Conservation (phyloP, 2,888 invertebrate genomes). For the Dysmachus trigonus region DNA sequence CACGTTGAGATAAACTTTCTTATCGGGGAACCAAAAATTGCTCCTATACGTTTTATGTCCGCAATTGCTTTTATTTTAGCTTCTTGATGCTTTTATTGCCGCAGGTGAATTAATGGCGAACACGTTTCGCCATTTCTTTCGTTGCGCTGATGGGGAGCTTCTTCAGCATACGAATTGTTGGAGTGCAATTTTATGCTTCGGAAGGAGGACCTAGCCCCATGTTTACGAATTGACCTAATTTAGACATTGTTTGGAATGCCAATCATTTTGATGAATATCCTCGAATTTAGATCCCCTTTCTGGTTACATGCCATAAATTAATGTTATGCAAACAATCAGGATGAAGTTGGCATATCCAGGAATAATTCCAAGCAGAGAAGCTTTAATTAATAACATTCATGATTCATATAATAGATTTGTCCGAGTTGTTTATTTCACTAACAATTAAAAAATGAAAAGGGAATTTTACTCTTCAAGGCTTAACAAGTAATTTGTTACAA, state of each 20-base stretch:
- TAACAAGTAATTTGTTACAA: too few species aligned
- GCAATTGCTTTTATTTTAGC: constrained; percentile 31
- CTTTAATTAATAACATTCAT: background rate
- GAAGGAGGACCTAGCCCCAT: background rate
- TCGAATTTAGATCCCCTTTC: background rate
- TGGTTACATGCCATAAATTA: background rate
- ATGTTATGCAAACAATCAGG: background rate
- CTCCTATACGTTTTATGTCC: constrained; percentile 23
- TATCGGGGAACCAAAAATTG: constrained; percentile 9
- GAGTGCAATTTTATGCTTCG: constrained; percentile 11
- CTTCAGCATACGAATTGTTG: background rate
- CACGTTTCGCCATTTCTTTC: constrained; percentile 4
- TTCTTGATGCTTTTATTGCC: constrained; percentile 31
- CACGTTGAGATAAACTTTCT: constrained; percentile 15
- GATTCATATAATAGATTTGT: background rate
- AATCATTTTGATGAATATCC: background rate
- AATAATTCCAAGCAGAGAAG: background rate
- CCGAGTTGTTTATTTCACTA: background rate
- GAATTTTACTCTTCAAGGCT: too few species aligned
- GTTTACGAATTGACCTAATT: constrained; percentile 21
- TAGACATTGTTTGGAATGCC: background rate
- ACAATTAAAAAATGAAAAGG: too few species aligned
- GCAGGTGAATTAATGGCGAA: constrained; percentile 27
- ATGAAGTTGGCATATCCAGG: background rate
- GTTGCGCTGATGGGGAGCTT: background rate